Conservation (phyloP, 2,888 invertebrate genomes). For the Lypha dubia region DNA sequence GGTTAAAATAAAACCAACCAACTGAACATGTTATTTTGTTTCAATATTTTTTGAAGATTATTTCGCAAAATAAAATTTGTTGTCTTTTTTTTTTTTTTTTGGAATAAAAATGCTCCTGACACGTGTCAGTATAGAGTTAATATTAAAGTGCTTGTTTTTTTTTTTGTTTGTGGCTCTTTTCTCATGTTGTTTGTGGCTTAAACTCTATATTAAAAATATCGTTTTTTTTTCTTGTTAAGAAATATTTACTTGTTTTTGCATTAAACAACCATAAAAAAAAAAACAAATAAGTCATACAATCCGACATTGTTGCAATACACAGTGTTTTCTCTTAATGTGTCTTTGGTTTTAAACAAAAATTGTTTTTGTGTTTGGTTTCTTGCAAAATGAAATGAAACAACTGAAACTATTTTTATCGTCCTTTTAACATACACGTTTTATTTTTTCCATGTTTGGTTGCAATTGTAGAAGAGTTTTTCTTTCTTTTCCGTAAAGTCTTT, state of each 20-base stretch:
- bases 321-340: slow-evolving; percentile 48
- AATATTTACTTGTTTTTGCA: slow-evolving; percentile 41
- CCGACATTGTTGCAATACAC: slow-evolving; percentile 53
- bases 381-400: slow-evolving; percentile 39
- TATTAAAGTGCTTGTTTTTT: slow-evolving; percentile 57
- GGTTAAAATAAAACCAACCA: slow-evolving; percentile 37
- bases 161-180: slow-evolving; percentile 3
- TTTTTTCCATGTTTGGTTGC: not conserved
- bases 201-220: slow-evolving; percentile 20
- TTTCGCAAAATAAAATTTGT: slow-evolving; percentile 36
- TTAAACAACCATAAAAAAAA: slow-evolving; percentile 33
- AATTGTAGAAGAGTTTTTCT: slow-evolving; percentile 6
- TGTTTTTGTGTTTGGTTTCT: slow-evolving; percentile 20
- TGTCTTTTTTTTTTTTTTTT: not conserved
- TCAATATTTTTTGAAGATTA: slow-evolving; percentile 46
- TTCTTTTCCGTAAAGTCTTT: slow-evolving; percentile 51
- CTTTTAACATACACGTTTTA: slow-evolving; percentile 40
- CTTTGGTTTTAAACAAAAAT: slow-evolving; percentile 40
- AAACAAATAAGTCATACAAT: too few relatives aligned
- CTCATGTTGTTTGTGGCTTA: slow-evolving; percentile 35
- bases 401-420: slow-evolving; percentile 58
- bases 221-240: slow-evolving; percentile 3
- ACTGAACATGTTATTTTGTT: slow-evolving; percentile 31
- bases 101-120: slow-evolving; percentile 53
- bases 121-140: slow-evolving; percentile 68